These are phyloP conservation scores for Chlamydotis undulata DNA, from an alignment of 2,113 vertebrate genomes.

Conservation along the genomic window DNA sequence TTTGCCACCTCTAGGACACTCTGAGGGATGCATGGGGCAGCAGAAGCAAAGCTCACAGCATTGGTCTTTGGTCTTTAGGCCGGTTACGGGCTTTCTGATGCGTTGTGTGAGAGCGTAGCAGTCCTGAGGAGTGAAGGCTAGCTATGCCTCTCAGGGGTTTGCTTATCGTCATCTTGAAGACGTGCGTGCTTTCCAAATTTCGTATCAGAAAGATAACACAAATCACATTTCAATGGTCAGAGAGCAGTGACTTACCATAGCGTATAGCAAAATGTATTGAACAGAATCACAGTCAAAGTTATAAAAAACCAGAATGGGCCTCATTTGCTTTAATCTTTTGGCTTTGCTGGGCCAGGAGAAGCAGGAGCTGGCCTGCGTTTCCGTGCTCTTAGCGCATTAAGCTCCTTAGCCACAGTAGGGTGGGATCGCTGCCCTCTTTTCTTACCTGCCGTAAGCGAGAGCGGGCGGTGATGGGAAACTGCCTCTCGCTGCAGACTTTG, in stretches of 20 bases:
- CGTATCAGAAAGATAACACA: not conserved
- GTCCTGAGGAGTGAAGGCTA: not conserved
- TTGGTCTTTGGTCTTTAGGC: not conserved
- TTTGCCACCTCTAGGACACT: not conserved
- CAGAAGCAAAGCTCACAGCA: not conserved
- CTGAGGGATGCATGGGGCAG: not conserved
- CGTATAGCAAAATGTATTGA: rapidly evolving
- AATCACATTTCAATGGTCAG: not conserved
- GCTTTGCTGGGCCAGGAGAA: not conserved
- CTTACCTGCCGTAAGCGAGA: not conserved
- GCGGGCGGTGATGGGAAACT: not conserved
- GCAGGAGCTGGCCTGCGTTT: not conserved
- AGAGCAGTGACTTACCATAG: not conserved
- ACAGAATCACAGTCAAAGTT: not conserved
- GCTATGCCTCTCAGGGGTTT: not conserved
- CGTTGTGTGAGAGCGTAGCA: not conserved
- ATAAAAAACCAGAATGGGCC: not conserved
- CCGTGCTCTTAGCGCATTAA: not conserved
- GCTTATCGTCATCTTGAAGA: not conserved
- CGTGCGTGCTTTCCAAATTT: not conserved
- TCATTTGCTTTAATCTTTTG: not conserved
- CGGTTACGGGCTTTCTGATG: too few species aligned
- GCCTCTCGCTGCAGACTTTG: not conserved
- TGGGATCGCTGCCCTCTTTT: not conserved
- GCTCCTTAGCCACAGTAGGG: too few species aligned